Conservation (phyloP, 2,113 vertebrate genomes). For the Sinocyclocheilus anshuiensis region DNA sequence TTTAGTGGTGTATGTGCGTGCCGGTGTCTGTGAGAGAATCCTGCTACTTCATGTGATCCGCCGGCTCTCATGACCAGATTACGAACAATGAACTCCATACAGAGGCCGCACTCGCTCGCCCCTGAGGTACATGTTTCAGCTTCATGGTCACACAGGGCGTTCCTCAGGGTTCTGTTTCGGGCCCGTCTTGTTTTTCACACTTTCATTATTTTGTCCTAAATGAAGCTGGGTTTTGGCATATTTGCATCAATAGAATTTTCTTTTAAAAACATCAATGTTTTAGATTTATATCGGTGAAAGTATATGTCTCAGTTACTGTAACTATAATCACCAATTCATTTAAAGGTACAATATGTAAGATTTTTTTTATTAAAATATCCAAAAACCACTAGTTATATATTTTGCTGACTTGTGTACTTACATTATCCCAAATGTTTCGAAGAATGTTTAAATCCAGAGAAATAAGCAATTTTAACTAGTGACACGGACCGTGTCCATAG, state of each 20-base stretch:
- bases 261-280: background rate
- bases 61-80: conserved; percentile 53
- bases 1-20: conserved; percentile 22
- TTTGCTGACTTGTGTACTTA: too few species aligned
- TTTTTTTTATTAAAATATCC: too few species aligned
- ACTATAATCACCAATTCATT: background rate
- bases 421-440: too few species aligned
- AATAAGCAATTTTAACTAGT: too few species aligned
- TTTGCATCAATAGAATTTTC: background rate
- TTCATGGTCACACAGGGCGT: conserved; percentile 21
- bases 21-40: conserved; percentile 26
- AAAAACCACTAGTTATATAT: too few species aligned
- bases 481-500: too few species aligned
- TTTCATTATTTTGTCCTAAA: background rate
- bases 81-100: conserved; percentile 57
- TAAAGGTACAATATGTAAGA: too few species aligned
- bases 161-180: conserved; percentile 2
- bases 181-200: background rate
- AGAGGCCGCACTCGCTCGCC: conserved; percentile 18
- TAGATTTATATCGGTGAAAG: background rate
- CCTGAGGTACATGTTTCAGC: conserved; percentile 47
- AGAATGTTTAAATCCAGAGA: too few species aligned
- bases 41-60: conserved; percentile 49
- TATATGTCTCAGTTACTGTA: background rate
- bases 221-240: background rate